phyloP scores from a whole-genome alignment of 2,113 vertebrate species.

The Pyrgilauda ruficollis region DNA sequence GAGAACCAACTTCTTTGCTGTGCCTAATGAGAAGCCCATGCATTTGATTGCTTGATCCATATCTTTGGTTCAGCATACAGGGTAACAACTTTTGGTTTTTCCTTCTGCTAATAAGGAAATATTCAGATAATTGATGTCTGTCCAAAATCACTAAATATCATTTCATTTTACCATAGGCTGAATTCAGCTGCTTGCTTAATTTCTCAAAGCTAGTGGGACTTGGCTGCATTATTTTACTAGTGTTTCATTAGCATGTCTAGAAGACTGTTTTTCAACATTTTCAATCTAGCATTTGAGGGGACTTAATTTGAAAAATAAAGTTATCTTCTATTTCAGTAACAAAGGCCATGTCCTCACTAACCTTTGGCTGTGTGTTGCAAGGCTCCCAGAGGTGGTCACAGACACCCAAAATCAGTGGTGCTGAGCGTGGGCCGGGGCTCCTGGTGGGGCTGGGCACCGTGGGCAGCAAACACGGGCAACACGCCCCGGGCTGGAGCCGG shows the following conservation, averaged over 20 bases:
- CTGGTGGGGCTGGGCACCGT: rapidly evolving
- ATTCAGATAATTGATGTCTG: neutral
- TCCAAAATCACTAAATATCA: neutral
- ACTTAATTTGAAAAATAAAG: neutral
- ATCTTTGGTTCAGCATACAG: neutral
- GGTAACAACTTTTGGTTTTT: neutral
- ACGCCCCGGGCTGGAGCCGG: rapidly evolving
- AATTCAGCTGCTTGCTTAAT: neutral
- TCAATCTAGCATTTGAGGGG: neutral
- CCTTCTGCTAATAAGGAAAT: neutral
- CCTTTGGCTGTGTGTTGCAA: rapidly evolving
- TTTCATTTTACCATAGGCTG: neutral
- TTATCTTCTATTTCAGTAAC: neutral
- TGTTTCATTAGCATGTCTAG: neutral
- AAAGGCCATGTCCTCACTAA: neutral
- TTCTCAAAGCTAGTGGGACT: neutral
- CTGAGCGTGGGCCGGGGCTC: rapidly evolving
- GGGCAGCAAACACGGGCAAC: rapidly evolving
- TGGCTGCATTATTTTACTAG: neutral
- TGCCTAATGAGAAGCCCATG: neutral
- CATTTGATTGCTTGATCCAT: neutral
- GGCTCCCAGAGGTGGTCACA: rapidly evolving
- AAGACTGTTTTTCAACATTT: neutral
- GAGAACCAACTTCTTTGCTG: neutral
- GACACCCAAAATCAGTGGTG: rapidly evolving